Conservation (phyloP, 2,113 vertebrate genomes). For the Chunga burmeisteri region DNA sequence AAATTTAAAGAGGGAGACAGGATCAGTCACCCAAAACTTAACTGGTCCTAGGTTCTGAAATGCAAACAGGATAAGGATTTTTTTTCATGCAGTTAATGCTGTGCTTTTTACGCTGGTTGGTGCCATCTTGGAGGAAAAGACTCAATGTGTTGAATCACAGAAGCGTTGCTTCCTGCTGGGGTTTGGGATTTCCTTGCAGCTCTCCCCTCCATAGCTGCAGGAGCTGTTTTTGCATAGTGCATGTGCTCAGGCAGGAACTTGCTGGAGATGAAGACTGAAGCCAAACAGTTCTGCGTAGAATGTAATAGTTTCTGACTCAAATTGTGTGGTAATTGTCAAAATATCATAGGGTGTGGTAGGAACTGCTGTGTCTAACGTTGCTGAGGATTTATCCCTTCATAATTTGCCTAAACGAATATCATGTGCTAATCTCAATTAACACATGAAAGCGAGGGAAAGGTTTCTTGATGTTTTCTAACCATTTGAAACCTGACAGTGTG, state of each 20-base stretch:
- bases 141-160: constrained; percentile 1
- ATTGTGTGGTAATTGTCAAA: constrained; percentile 8
- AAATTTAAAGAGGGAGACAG: neutral
- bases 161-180: neutral
- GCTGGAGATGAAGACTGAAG: neutral
- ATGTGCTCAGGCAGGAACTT: neutral
- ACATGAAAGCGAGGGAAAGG: accelerated
- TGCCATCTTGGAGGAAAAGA: neutral
- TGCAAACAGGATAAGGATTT: neutral
- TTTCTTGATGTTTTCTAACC: neutral
- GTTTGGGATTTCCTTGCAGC: constrained; percentile 43
- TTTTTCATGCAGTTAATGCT: neutral
- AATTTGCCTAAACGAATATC: neutral
- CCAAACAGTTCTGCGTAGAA: neutral
- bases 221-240: neutral
- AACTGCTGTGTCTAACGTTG: neutral
- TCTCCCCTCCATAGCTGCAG: neutral
- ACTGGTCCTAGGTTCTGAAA: neutral
- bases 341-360: neutral
- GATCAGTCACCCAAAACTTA: neutral
- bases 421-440: neutral
- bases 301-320: constrained; percentile 26
- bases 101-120: neutral
- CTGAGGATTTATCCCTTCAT: neutral
- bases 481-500: neutral